Evolutionary conservation across 1,140 invertebrate genomes (phyloP), one percentile per base, ranked within the genome.

Genomic region (Scaptomyza pallida): DNA sequence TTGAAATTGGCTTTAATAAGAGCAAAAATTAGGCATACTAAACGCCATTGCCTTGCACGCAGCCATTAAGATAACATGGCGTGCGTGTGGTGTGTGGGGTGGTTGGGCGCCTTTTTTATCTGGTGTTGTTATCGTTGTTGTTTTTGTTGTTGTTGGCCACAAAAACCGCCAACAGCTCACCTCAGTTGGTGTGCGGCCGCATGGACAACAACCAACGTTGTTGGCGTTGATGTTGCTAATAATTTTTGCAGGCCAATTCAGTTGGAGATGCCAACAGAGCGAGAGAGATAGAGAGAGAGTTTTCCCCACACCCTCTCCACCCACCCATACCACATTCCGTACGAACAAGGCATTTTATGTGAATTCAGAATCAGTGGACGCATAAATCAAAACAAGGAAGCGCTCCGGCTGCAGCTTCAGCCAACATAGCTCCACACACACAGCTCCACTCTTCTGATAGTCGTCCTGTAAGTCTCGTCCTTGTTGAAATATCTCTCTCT

Each of bases 311-410:
- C 33, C 10, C 2, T 3, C 12, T 12, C 33, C 33, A 35, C 26
- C 5, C 1, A 33, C 30, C 3, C 30, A 1, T 8, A 35, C 33
- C 9, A 12, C 10, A 35, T 35, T n/a, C n/a, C 33, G 33, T 55
- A 40, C 1, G 30, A 21, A 51, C 23, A 45, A 41, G 55, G 54
- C 63, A 60, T 72, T 72, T 59, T 37, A 67, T 51, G 55, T 72
- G 54, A 54, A 72, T 67, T 67, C 69, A 54, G 56, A 68, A 72
- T 72, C 70, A 61, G 55, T 55, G 41, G 33, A 40, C 50, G 64
- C 70, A 72, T 72, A 72, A 72, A 72, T 72, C 70, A 72, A 61
- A 68, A 51, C 55, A 72, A 72, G 70, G 70, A 72, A 68, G 70
- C 64, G 26, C 12, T 41, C 17, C 45, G 19, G 43, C 33, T 26